These are phyloP conservation scores for Neelides folsomi DNA, from an alignment of 2,888 invertebrate species.

Conservation along the genomic window DNA sequence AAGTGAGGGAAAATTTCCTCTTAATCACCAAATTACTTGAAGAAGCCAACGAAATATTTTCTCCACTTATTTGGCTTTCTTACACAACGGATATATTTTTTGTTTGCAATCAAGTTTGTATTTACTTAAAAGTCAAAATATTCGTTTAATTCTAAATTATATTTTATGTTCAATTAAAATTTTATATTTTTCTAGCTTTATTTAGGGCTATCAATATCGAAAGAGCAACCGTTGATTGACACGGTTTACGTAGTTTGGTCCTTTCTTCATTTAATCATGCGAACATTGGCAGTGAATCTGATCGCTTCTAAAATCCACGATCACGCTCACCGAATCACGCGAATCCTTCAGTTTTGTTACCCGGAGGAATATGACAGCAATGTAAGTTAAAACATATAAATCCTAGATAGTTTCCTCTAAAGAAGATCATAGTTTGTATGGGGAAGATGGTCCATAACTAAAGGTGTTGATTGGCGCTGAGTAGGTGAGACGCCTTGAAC, in stretches of 20 bases:
- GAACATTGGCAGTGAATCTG: constrained; percentile 23
- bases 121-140: background rate
- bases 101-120: constrained; percentile 27
- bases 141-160: too few species aligned
- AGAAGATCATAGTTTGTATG: too few species aligned
- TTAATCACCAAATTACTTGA: constrained; percentile 16
- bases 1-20: constrained; percentile 17
- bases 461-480: background rate
- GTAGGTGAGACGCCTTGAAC: constrained; percentile 23
- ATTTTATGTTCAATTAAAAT: background rate
- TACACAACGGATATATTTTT: constrained; percentile 29
- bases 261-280: constrained; percentile 18
- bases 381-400: constrained; percentile 11
- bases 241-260: constrained; percentile 26
- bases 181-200: constrained; percentile 15
- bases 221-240: constrained; percentile 3
- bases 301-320: constrained; percentile 24
- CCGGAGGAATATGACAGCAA: constrained; percentile 24
- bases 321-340: constrained; percentile 17
- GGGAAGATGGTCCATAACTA: background rate
- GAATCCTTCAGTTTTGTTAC: constrained; percentile 21
- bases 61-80: constrained; percentile 28
- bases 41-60: constrained; percentile 19
- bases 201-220: constrained; percentile 13
- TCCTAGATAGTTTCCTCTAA: too few species aligned